Conservation (phyloP, 2,797 vertebrate species). For the Lemur catta region DNA sequence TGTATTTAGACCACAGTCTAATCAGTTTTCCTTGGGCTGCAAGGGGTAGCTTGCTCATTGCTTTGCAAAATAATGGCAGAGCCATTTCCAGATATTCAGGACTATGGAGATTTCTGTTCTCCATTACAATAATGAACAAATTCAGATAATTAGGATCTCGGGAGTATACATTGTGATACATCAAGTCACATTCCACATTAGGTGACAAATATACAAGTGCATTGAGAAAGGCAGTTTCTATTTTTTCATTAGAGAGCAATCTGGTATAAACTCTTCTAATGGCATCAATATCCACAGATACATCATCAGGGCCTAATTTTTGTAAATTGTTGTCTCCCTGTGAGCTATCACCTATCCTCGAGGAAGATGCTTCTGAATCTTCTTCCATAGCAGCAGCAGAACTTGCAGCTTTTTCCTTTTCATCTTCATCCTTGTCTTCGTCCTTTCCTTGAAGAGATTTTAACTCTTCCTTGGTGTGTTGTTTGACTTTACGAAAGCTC, state of each 20-base stretch:
- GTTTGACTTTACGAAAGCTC: slow-evolving; percentile 93
- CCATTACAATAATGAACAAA: slow-evolving; percentile 97
- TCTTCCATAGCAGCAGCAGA: slow-evolving; percentile 89
- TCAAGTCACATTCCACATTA: slow-evolving; percentile 97
- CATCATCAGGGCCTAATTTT: slow-evolving; percentile 86
- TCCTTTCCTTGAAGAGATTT: slow-evolving; percentile 97
- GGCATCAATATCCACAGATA: slow-evolving; percentile 93
- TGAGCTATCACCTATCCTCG: slow-evolving; percentile 86
- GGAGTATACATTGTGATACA: slow-evolving; percentile 96
- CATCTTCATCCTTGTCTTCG: slow-evolving; percentile 95
- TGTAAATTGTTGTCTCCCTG: slow-evolving; percentile 87
- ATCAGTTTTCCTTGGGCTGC: slow-evolving; percentile 92
- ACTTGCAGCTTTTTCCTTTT: slow-evolving; percentile 91
- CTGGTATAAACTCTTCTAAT: slow-evolving; percentile 94
- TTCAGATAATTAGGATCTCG: slow-evolving; percentile 97
- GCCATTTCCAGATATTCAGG: slow-evolving; percentile 98
- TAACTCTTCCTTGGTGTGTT: slow-evolving; percentile 87
- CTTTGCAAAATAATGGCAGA: slow-evolving; percentile 96
- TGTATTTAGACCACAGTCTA: slow-evolving; percentile 93
- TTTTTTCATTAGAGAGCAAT: slow-evolving; percentile 93
- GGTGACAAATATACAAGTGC: slow-evolving; percentile 96
- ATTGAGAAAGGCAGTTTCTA: slow-evolving; percentile 96
- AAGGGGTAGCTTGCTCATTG: slow-evolving; percentile 97
- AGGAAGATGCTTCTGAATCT: slow-evolving; percentile 87
- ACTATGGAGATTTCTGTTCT: slow-evolving; percentile 98